Base-by-base conservation (phyloP, 2,888 invertebrate species). In the Villa cingulata region DNA sequence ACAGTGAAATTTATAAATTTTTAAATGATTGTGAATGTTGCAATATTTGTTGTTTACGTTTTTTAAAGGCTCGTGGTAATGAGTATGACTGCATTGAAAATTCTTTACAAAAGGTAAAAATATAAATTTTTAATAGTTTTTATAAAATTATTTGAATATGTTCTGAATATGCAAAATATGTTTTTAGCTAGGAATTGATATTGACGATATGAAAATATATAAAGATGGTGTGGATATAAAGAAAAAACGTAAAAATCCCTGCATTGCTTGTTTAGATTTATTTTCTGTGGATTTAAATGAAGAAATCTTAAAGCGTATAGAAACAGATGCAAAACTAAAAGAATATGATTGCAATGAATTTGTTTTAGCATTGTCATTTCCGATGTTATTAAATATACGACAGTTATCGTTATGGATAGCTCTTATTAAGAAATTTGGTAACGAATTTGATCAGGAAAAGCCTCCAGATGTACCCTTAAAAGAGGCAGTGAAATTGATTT, bases 401-500 rank as follows among this genome's bases (percentile, higher is more conserved):
- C 84, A 86, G 57, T 74, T 78, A 46, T 75, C 79, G 1, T 70
- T 87, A 55, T 70, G 75, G 57, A 65, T 81, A 45, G 72, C 72
- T 9, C 60, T 87, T 15, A 63, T 69, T 14, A 68, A 76, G 1
- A 70, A 74, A 51, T 79, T 78, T 57, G 72, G 76, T 0, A 58
- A 61, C 1, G 59, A 46, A 61, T 73, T 74, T 45, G 69, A 70
- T 55, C 53, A 53, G 37, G 60, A 54, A 40, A 59, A 52, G 40
- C 53, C 62, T 1, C 63, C 64, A 1, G 64, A 76, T 58, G 74
- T 76, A 17, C 71, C 80, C 0, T 62, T 85, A 1, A 91, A 90
- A 61, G 86, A 88, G 62, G 80, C 82, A 0, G 87, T 86, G 76
- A 88, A 88, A 65, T 79, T 81, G 72, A 73, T 79, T 14, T 73